phyloP scores from a whole-genome alignment of 2,888 invertebrate genomes.

The Halictus ligatus region DNA sequence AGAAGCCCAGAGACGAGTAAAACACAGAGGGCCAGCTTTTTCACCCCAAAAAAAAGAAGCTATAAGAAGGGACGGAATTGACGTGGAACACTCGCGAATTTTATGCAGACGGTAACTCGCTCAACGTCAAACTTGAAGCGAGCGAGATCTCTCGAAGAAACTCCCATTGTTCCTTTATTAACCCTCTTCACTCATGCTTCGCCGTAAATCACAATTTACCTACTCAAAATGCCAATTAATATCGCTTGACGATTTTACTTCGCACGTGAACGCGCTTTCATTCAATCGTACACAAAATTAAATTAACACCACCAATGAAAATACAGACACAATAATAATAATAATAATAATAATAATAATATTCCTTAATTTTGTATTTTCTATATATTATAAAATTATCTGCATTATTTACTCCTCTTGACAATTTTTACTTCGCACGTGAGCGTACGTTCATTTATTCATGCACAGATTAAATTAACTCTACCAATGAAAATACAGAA shows the following conservation, averaged over 20 bases:
- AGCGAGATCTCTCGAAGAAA: background rate
- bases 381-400: too few species aligned
- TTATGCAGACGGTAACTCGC: background rate
- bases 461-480: too few species aligned
- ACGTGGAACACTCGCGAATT: slow-evolving; percentile 15
- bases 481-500: too few species aligned
- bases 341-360: too few species aligned
- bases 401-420: too few species aligned
- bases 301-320: too few species aligned
- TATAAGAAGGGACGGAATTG: slow-evolving; percentile 3
- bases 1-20: slow-evolving; percentile 22
- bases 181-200: background rate
- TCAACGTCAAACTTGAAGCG: background rate
- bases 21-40: background rate
- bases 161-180: background rate
- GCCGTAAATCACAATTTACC: background rate
- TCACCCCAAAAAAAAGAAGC: slow-evolving; percentile 8
- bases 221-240: background rate
- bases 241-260: background rate
- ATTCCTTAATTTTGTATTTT: too few species aligned
- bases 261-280: too few species aligned
- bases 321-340: too few species aligned
- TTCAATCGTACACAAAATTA: background rate
- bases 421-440: too few species aligned
- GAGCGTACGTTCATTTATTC: too few species aligned